These are phyloP conservation scores for Melanostigma gelatinosum DNA, from an alignment of 2,113 vertebrate species.

Conservation along the genomic window DNA sequence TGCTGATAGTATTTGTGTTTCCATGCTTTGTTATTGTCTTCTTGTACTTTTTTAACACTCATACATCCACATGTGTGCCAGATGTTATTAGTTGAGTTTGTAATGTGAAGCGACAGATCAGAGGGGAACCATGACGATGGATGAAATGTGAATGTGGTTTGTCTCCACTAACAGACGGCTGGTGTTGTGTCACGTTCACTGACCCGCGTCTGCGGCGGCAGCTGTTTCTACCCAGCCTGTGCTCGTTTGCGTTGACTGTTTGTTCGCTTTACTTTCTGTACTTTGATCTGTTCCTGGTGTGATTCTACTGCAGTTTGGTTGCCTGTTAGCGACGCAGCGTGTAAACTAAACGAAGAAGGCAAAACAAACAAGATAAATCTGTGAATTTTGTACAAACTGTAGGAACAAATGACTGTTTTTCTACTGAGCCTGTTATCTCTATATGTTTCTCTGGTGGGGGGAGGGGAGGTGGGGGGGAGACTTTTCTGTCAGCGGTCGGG, in stretches of 20 bases:
- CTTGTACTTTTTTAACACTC: background rate
- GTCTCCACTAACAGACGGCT: constrained; percentile 17
- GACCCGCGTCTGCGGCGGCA: background rate
- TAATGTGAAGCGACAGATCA: constrained; percentile 49
- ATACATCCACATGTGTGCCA: background rate
- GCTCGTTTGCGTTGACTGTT: constrained; percentile 3
- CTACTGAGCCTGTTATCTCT: constrained; percentile 81
- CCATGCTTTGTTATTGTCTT: background rate
- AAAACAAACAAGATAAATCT: constrained; percentile 75
- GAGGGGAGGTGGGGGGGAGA: background rate
- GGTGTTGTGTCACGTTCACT: background rate
- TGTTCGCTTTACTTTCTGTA: constrained; percentile 23
- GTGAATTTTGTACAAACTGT: constrained; percentile 86
- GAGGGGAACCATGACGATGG: constrained; percentile 32
- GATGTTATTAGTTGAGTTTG: background rate
- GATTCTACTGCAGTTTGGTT: constrained; percentile 76
- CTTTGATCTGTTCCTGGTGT: constrained; percentile 39
- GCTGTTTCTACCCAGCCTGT: constrained; percentile 20
- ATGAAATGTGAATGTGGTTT: constrained; percentile 23
- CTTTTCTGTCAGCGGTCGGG: constrained; percentile 74
- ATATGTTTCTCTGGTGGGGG: constrained; percentile 66
- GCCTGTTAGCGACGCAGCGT: constrained; percentile 44
- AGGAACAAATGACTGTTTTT: constrained; percentile 82
- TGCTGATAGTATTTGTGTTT: background rate
- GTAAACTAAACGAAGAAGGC: constrained; percentile 52